These are phyloP conservation scores for Anthopleura xanthogrammica DNA, from an alignment of 92 coral and sea anemone genomes.

Conservation along the genomic window DNA sequence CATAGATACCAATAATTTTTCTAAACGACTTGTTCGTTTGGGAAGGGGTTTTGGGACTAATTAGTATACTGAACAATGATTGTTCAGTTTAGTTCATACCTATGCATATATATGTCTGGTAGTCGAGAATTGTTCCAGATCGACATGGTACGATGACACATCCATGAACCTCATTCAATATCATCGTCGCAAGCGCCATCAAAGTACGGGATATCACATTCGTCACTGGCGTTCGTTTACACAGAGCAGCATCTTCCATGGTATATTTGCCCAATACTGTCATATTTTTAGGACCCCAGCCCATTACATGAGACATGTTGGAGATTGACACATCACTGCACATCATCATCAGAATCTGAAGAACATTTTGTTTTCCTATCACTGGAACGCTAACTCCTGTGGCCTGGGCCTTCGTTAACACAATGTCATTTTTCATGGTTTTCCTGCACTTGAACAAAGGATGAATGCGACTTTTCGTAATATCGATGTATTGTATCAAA, in stretches of 20 bases:
- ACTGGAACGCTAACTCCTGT: conserved; percentile 31
- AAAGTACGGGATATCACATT: conserved; percentile 11
- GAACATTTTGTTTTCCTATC: conserved; percentile 36
- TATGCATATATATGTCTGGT: conserved; percentile 20
- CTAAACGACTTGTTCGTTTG: no score
- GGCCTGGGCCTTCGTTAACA: conserved; percentile 26
- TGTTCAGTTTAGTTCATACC: conserved; percentile 25
- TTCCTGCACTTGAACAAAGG: conserved; percentile 37
- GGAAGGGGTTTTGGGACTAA: no score
- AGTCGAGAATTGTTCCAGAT: conserved; percentile 23
- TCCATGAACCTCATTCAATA: conserved; percentile 25
- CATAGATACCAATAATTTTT: no score
- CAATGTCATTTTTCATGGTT: conserved; percentile 19
- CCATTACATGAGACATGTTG: conserved; percentile 56
- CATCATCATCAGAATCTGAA: conserved; percentile 33
- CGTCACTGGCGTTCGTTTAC: conserved; percentile 21
- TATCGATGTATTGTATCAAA: conserved; percentile 28
- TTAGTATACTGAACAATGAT: no score
- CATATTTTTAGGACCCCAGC: conserved; percentile 42
- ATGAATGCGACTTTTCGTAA: conserved; percentile 14
- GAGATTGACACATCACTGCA: conserved; percentile 30
- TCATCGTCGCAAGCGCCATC: conserved; percentile 14
- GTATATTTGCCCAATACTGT: conserved; percentile 47
- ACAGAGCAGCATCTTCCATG: conserved; percentile 42
- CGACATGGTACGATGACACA: conserved; percentile 44